A percentile compares a stretch with the other conserved stretches of the same genome.
phyloP scores from a whole-genome alignment of 2,113 vertebrate species.

The Hippocampus barbouri region DNA sequence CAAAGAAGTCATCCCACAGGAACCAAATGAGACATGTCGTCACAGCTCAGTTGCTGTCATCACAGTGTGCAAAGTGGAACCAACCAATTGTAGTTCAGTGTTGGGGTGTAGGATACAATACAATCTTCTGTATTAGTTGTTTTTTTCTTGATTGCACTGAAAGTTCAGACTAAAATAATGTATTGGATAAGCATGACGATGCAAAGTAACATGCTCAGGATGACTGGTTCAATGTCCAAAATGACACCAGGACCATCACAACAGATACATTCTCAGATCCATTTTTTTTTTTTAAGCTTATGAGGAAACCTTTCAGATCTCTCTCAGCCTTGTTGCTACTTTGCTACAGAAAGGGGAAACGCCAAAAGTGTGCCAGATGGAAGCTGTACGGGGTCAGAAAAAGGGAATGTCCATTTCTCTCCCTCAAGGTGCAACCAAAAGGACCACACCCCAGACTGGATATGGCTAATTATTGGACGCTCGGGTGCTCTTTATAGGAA shows the following conservation, averaged over 20 bases:
- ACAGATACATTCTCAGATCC: conserved; percentile 2
- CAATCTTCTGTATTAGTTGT: background rate
- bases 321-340: background rate
- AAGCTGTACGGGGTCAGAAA: background rate
- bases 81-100: conserved; percentile 30
- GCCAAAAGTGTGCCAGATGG: background rate
- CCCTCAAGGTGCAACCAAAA: background rate
- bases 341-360: background rate
- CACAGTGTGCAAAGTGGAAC: conserved; percentile 57
- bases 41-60: conserved; percentile 27
- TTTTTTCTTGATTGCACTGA: background rate
- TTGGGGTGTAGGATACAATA: background rate
- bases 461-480: background rate
- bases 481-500: background rate
- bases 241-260: background rate
- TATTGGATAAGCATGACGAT: background rate
- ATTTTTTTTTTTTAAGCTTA: background rate
- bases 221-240: background rate
- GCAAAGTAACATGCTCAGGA: conserved; percentile 2
- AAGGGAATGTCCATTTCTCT: background rate
- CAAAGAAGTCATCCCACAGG: conserved; percentile 6
- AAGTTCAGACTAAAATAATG: background rate
- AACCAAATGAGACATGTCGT: conserved; percentile 17
- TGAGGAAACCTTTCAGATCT: background rate
- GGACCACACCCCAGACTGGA: background rate